These are phyloP conservation scores for Equus przewalskii DNA, from an alignment of 2,113 vertebrate species.

Conservation along the genomic window DNA sequence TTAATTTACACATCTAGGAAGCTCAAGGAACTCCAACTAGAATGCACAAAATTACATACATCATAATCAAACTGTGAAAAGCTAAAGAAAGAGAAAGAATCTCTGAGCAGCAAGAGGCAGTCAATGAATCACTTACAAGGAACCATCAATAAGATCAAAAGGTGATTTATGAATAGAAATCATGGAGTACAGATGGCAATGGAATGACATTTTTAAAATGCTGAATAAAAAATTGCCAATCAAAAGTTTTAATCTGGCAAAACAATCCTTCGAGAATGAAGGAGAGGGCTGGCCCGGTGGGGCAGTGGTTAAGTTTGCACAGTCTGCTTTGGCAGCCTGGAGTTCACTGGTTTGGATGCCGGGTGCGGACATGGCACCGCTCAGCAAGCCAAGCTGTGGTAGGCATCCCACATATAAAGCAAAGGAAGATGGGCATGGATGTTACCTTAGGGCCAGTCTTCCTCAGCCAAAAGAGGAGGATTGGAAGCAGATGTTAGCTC, in stretches of 20 bases:
- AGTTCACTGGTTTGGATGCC: too few species aligned
- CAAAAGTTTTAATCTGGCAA: neutral
- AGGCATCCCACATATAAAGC: too few species aligned
- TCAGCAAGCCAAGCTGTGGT: too few species aligned
- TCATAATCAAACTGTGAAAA: too few species aligned
- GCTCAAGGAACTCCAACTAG: neutral
- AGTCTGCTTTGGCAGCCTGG: too few species aligned
- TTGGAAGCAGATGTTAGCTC: too few species aligned
- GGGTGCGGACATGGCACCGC: too few species aligned
- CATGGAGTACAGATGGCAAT: neutral
- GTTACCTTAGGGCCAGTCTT: too few species aligned
- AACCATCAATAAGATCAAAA: neutral
- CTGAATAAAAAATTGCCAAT: neutral
- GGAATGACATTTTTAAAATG: neutral
- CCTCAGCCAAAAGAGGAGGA: too few species aligned
- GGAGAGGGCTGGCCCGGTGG: neutral
- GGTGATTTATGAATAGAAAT: neutral
- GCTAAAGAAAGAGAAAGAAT: neutral
- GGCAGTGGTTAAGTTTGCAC: too few species aligned
- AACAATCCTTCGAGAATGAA: neutral
- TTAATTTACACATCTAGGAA: neutral
- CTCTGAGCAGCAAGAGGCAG: neutral
- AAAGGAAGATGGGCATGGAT: too few species aligned
- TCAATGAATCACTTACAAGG: neutral
- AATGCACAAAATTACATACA: neutral